Percentiles rank a stretch among this genome's conserved stretches.
Evolutionary conservation across 2,113 vertebrate genomes (phyloP).

Genomic region (Bungarus multicinctus): DNA sequence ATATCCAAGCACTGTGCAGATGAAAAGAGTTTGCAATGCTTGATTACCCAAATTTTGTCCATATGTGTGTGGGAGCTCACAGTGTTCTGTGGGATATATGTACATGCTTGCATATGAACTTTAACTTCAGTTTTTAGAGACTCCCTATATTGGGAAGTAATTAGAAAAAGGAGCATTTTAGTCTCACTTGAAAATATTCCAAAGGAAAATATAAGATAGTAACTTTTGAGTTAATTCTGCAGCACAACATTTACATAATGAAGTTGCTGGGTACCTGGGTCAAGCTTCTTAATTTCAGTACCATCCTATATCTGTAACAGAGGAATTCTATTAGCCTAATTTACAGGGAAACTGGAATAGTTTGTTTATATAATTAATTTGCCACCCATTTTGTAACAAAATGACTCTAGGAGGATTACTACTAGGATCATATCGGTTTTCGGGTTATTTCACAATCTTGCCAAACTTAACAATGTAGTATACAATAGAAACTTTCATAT

Average conservation of each 20-base stretch:
- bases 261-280: neutral
- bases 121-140: neutral
- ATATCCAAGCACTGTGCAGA: neutral
- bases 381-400: neutral
- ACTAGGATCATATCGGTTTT: neutral
- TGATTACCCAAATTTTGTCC: neutral
- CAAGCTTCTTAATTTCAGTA: neutral
- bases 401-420: neutral
- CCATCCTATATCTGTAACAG: neutral
- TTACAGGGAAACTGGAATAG: neutral
- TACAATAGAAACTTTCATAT: neutral
- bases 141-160: neutral
- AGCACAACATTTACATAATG: neutral
- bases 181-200: neutral
- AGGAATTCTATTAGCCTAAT: neutral
- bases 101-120: neutral
- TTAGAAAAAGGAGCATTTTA: neutral
- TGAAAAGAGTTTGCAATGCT: neutral
- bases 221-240: neutral
- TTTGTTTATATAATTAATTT: neutral
- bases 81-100: neutral
- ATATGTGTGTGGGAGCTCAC: neutral
- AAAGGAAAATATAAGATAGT: neutral
- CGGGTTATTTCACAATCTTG: neutral
- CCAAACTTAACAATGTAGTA: neutral